Conservation (phyloP, 2,888 invertebrate species). For the Agrotis puta region DNA sequence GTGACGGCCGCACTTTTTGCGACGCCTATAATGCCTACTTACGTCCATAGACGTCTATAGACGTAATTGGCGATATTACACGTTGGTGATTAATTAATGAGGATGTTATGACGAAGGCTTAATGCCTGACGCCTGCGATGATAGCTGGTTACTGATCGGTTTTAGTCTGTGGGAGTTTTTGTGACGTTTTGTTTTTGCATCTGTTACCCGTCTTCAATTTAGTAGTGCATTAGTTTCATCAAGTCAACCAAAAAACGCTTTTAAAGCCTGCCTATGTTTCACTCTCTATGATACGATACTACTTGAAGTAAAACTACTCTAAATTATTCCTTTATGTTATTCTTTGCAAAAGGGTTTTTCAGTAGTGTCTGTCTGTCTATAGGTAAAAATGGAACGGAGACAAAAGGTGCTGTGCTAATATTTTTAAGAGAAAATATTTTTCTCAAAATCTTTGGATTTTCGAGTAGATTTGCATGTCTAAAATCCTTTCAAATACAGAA, state of each 20-base stretch:
- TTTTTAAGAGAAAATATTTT: too few relatives aligned
- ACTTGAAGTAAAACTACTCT: background rate
- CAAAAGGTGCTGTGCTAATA: too few relatives aligned
- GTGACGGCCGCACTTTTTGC: slow-evolving; percentile 57
- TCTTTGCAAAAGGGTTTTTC: background rate
- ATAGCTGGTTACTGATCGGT: slow-evolving; percentile 32
- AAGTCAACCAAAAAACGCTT: background rate
- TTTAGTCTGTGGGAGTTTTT: slow-evolving; percentile 34
- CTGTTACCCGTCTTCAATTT: background rate
- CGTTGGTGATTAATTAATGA: slow-evolving; percentile 57
- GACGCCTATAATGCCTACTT: slow-evolving; percentile 58
- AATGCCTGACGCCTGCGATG: slow-evolving; percentile 54
- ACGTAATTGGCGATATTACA: slow-evolving; percentile 62
- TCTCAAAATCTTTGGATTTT: too few relatives aligned
- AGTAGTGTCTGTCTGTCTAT: too few relatives aligned
- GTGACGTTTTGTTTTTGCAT: background rate
- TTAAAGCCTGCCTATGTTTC: background rate
- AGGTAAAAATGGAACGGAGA: too few relatives aligned
- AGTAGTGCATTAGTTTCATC: background rate
- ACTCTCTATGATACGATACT: too few relatives aligned
- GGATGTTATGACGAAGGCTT: slow-evolving; percentile 39
- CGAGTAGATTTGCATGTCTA: too few relatives aligned
- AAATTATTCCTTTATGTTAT: background rate
- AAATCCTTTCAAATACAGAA: too few relatives aligned
- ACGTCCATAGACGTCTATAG: slow-evolving; percentile 43